These are phyloP conservation scores for Oscheius onirici DNA, from an alignment of 2,888 invertebrate species.

Conservation along the genomic window DNA sequence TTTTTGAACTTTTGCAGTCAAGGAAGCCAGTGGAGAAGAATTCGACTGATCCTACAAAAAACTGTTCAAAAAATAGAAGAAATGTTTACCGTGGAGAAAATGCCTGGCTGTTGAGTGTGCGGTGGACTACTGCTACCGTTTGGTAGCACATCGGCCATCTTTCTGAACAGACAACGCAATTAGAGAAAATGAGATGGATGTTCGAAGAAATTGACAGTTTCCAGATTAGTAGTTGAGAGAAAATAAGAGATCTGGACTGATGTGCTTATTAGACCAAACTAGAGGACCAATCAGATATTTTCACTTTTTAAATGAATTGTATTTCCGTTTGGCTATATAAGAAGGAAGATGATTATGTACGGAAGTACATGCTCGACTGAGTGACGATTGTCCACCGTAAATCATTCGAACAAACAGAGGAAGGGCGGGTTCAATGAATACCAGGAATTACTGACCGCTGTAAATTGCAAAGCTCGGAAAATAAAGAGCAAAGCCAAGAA, in stretches of 20 bases:
- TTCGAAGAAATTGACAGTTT: no score
- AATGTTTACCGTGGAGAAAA: not conserved
- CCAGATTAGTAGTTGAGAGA: no score
- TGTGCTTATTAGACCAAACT: no score
- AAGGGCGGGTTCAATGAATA: constrained; percentile 11
- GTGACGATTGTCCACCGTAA: constrained; percentile 23
- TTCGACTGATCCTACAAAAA: not conserved
- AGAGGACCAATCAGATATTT: no score
- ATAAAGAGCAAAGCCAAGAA: no score
- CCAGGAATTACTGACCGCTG: constrained; percentile 21
- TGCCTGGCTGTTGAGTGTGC: not conserved
- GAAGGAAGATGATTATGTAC: not conserved
- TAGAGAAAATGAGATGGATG: not conserved
- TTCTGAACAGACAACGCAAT: not conserved
- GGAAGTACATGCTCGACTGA: constrained; percentile 25
- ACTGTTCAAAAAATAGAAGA: not conserved
- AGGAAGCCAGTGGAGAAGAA: constrained; percentile 12
- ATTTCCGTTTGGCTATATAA: no score
- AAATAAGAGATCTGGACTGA: no score
- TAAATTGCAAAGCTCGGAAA: not conserved
- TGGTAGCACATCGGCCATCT: constrained; percentile 1
- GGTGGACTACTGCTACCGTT: not conserved
- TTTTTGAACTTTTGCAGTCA: constrained; percentile 1
- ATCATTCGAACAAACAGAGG: constrained; percentile 21
- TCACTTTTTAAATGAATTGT: no score